Conservation (phyloP, 2,797 vertebrate genomes). For the Mycteria americana region DNA sequence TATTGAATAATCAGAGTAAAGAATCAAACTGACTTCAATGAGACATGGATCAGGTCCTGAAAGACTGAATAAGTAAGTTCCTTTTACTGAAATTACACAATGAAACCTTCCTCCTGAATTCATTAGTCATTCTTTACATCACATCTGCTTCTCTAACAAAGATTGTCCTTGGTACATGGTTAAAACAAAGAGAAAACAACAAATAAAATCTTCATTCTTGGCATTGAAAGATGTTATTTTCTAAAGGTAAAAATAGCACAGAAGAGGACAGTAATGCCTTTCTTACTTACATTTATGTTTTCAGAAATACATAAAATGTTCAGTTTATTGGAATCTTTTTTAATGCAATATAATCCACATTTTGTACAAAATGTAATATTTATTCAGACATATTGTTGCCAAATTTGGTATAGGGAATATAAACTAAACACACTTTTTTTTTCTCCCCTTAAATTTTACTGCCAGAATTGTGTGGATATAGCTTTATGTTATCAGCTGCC, state of each 20-base stretch:
- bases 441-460: neutral
- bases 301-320: neutral
- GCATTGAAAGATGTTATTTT: neutral
- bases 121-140: slow-evolving; percentile 9
- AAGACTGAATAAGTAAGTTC: slow-evolving; percentile 36
- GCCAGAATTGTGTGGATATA: neutral
- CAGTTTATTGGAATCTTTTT: neutral
- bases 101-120: slow-evolving; percentile 4
- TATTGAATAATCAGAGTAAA: slow-evolving; percentile 35
- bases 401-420: neutral
- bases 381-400: neutral
- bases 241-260: slow-evolving; percentile 1
- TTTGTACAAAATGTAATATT: neutral
- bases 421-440: neutral
- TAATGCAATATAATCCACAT: neutral
- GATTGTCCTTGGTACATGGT: neutral
- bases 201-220: neutral
- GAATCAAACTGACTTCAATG: slow-evolving; percentile 28
- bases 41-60: slow-evolving; percentile 3
- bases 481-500: neutral
- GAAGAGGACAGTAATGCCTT: neutral
- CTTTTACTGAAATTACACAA: slow-evolving; percentile 17
- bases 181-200: slow-evolving; percentile 30
- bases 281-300: neutral
- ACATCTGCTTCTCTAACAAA: neutral